These are phyloP conservation scores for Oceanites oceanicus DNA, from an alignment of 2,113 vertebrate species.

Conservation along the genomic window DNA sequence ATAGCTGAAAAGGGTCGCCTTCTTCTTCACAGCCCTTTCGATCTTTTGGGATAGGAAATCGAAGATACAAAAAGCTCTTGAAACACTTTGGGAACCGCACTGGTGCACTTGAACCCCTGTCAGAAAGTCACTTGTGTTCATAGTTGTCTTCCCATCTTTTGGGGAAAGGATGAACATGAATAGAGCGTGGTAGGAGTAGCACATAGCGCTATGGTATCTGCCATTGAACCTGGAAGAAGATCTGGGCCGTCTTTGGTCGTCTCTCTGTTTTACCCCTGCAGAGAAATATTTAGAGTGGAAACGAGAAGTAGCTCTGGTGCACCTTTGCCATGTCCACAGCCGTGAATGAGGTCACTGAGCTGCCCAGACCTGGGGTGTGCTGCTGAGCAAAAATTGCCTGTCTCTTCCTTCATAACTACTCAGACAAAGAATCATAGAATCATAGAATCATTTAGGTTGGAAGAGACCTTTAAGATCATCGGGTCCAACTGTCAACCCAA, in stretches of 20 bases:
- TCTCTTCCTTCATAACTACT: background rate
- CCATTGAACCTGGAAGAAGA: background rate
- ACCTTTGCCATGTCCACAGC: background rate
- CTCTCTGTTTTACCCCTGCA: background rate
- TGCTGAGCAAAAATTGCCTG: accelerated
- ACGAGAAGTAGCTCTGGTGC: background rate
- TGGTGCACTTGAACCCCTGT: background rate
- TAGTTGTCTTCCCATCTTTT: background rate
- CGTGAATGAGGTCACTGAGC: background rate
- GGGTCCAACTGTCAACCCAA: too few relatives aligned
- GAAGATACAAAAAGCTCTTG: background rate
- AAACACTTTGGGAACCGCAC: background rate
- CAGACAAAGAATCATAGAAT: too few relatives aligned
- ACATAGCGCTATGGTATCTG: background rate
- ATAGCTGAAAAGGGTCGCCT: background rate
- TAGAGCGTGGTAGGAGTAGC: background rate
- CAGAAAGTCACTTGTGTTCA: background rate
- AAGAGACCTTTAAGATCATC: too few relatives aligned
- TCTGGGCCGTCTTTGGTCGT: background rate
- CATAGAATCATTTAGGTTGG: too few relatives aligned
- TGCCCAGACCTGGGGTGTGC: background rate
- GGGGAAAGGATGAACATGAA: background rate
- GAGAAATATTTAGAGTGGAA: background rate
- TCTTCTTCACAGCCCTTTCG: background rate
- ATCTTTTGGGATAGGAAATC: background rate